phyloP scores from a whole-genome alignment of 2,797 vertebrate genomes.

The Cercopithecus hamlyni region DNA sequence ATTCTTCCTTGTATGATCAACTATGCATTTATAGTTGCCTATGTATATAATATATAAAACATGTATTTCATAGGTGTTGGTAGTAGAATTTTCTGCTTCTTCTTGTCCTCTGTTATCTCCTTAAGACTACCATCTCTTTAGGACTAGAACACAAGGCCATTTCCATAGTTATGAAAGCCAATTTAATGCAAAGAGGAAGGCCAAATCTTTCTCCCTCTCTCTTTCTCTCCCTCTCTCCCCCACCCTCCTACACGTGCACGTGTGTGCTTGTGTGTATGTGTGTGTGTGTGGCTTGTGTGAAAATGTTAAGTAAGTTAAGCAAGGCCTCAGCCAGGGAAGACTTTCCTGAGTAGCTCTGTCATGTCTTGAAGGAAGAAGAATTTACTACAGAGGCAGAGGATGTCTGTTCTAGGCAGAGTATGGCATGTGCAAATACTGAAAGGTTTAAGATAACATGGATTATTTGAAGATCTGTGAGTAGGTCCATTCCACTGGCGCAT shows the following conservation, averaged over 20 bases:
- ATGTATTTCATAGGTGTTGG: background rate
- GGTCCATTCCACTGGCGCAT: background rate
- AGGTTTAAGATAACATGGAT: background rate
- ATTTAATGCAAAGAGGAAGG: background rate
- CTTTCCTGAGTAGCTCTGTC: background rate
- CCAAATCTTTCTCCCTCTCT: background rate
- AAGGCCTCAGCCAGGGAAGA: background rate
- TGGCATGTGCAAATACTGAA: background rate
- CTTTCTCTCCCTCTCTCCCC: too few relatives aligned
- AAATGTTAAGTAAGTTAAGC: background rate
- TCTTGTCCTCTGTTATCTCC: background rate
- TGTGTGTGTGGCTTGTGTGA: background rate
- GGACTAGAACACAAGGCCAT: background rate
- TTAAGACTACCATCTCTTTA: background rate
- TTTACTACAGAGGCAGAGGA: background rate
- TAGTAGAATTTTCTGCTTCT: slow-evolving; percentile 16
- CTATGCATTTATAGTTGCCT: background rate
- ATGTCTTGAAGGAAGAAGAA: background rate
- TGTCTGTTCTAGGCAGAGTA: background rate
- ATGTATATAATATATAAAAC: background rate
- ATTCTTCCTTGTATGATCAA: background rate
- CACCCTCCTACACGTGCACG: accelerated
- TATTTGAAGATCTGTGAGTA: background rate
- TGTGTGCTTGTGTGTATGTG: background rate
- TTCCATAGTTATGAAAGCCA: background rate